A percentile compares a stretch with the other conserved stretches of the same genome.
phyloP scores from a whole-genome alignment of 1,140 invertebrate genomes.

The Micrasema minimum region DNA sequence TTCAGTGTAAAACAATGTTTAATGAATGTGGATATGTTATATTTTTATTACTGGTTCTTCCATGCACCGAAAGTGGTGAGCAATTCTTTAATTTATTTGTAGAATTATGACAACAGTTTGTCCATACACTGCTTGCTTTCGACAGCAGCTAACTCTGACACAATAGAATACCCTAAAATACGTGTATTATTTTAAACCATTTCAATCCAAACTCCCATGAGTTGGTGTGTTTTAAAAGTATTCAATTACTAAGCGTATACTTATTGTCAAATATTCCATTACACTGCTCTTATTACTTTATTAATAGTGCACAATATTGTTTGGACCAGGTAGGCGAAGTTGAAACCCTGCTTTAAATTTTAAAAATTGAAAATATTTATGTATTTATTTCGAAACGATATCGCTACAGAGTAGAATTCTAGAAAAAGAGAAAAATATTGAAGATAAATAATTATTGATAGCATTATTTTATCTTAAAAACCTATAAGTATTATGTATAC shows the following conservation, averaged over 20 bases:
- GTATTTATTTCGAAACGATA: too few species aligned
- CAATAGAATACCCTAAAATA: background rate
- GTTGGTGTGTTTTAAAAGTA: background rate
- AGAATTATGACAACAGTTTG: constrained; percentile 29
- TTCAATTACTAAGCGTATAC: background rate
- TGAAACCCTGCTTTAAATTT: too few species aligned
- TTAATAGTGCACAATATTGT: too few species aligned
- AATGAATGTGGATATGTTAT: constrained; percentile 70
- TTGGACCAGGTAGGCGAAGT: too few species aligned
- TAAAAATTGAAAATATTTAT: too few species aligned
- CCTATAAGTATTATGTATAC: too few species aligned
- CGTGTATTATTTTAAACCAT: background rate
- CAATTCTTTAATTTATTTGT: constrained; percentile 41
- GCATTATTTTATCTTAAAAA: too few species aligned
- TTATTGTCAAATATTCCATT: background rate
- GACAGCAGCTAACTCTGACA: background rate
- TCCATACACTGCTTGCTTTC: constrained; percentile 9
- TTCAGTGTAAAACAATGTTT: constrained; percentile 66
- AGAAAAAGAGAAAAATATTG: too few species aligned
- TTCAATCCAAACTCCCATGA: background rate
- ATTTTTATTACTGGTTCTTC: constrained; percentile 68
- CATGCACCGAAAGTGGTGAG: constrained; percentile 70
- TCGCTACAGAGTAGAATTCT: too few species aligned
- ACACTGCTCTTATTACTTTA: too few species aligned
- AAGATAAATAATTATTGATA: too few species aligned